Percentiles rank a stretch among this genome's conserved stretches.
These are phyloP conservation scores for Tipula unca DNA, from an alignment of 2,888 invertebrate species.

Conservation along the genomic window DNA sequence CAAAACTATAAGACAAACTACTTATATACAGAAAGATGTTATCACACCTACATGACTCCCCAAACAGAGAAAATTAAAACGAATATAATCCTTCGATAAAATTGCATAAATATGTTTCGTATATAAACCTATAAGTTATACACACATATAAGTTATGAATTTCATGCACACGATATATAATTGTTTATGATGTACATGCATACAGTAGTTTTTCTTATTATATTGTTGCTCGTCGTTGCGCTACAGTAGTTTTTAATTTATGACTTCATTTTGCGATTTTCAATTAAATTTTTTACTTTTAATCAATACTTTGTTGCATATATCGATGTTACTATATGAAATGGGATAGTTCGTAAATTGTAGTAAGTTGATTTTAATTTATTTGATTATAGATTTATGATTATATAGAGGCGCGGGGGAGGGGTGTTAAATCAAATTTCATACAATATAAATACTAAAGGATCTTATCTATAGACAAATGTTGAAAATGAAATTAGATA, in stretches of 20 bases:
- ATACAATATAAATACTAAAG: background rate
- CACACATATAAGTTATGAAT: background rate
- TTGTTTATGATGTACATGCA: background rate
- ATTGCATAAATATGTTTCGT: background rate
- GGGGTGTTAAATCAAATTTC: background rate
- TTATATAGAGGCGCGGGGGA: background rate
- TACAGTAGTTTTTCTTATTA: background rate
- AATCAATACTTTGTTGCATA: background rate
- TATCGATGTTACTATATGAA: background rate
- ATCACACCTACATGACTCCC: background rate
- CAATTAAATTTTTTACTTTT: background rate
- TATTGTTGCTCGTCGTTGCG: background rate
- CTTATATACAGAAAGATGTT: background rate
- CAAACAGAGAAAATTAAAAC: background rate
- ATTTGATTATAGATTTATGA: background rate
- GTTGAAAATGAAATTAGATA: background rate
- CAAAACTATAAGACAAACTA: background rate
- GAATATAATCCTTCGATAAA: background rate
- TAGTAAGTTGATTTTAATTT: background rate
- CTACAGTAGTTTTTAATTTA: background rate
- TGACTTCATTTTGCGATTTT: background rate
- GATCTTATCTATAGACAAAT: background rate
- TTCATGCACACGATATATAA: background rate
- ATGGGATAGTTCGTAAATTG: background rate
- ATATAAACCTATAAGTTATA: background rate